Evolutionary conservation across 2,113 vertebrate genomes (phyloP).

Genomic region (Nerophis lumbriciformis): DNA sequence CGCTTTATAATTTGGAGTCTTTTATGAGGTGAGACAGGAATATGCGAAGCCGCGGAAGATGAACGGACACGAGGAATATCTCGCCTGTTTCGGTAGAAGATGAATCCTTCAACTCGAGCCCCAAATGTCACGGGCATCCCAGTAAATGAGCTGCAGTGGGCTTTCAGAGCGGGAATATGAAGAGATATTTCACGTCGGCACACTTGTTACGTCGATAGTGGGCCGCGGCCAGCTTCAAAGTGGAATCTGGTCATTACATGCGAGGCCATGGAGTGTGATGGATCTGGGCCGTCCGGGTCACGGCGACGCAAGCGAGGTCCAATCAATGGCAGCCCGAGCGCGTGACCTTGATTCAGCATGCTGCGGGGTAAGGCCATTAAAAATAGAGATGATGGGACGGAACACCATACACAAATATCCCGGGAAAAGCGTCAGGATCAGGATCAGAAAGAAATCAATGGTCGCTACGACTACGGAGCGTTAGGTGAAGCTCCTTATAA

Average conservation of each 20-base stretch:
- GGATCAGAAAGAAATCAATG: background rate
- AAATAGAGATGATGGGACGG: conserved; percentile 5
- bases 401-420: background rate
- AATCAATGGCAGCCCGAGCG: conserved; percentile 1
- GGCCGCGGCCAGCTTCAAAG: background rate
- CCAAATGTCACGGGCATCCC: background rate
- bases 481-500: too few relatives aligned
- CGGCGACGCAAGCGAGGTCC: background rate
- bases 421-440: background rate
- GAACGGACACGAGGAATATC: background rate
- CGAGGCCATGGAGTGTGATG: background rate
- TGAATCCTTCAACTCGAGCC: too few relatives aligned
- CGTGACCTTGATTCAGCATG: background rate
- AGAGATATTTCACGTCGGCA: background rate
- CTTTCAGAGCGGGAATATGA: background rate
- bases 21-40: too few relatives aligned
- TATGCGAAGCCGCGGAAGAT: too few relatives aligned
- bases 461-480: background rate
- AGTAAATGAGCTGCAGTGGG: background rate
- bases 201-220: conserved; percentile 1
- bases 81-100: background rate
- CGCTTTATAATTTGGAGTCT: too few relatives aligned
- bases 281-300: conserved; percentile 5
- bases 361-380: background rate
- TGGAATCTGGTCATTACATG: background rate